Base-by-base conservation (phyloP, 2,888 invertebrate species). In the Eupithecia vulgata region DNA sequence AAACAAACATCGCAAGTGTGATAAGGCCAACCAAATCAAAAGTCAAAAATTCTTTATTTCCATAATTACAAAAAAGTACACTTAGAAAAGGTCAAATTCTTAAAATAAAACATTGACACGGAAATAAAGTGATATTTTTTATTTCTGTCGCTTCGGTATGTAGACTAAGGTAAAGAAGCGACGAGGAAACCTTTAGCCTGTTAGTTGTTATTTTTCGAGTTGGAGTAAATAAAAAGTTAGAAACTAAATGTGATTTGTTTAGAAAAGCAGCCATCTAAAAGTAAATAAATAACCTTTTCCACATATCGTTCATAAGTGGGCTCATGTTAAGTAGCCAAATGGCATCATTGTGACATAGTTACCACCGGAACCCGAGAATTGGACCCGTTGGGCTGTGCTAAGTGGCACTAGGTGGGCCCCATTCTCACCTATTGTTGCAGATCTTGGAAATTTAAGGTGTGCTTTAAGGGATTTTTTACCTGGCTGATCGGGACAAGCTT, bases 371-470 rank as follows among this genome's bases (percentile, higher is more conserved):
- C 64, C 21, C 70, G 75, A 70, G 70, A 75, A 72, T 75, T 65
- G 68, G 59, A 35, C 69, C 52, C 30, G 67, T 48, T 72, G 70
- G 48, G 13, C 21, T n/a, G 35, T n/a, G 72, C 72, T 75, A 75
- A 75, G 72, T 75, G 75, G 34, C 10, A 25, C 67, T 59, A 65
- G 57, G 70, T 72, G 70, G 72, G 61, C 67, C 67, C 70, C 72
- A 72, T 75, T 75, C 61, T 70, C 75, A 72, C 75, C 75, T 72
- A 61, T 75, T 73, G 68, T 72, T 40, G 70, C 67, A 15, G 69
- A 72, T 67, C 15, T n/a, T 30, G 21, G 65, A 57, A 76, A 74
- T 75, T 72, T 61, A n/a, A 34, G 21, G 17, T 52, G 52, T 21
- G 8, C 48, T 48, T 0, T 48, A n/a, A 48, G 52, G 52, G 21